These are phyloP conservation scores for Apotomis turbidana DNA, from an alignment of 2,888 invertebrate species.

Conservation along the genomic window DNA sequence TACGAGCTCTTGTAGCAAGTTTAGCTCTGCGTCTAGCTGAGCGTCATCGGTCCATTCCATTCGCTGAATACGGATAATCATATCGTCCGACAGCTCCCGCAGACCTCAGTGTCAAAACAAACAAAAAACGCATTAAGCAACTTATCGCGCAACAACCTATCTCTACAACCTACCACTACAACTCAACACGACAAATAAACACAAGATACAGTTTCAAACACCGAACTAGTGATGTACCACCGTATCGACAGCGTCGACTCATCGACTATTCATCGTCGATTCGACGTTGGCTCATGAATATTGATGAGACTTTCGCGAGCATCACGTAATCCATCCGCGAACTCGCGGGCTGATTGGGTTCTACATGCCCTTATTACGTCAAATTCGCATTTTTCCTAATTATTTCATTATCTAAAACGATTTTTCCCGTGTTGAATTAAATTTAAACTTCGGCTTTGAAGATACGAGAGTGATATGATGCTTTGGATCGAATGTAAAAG, in stretches of 20 bases:
- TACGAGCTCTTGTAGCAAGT: too few relatives aligned
- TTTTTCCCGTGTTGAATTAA: neutral
- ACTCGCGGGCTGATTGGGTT: conserved; percentile 61
- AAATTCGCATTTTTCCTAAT: conserved; percentile 14
- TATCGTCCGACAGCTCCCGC: too few relatives aligned
- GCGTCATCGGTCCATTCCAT: too few relatives aligned
- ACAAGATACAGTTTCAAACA: conserved; percentile 26
- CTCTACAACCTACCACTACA: conserved; percentile 1
- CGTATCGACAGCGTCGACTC: conserved; percentile 53
- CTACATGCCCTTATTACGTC: conserved; percentile 19
- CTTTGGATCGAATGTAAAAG: too few relatives aligned
- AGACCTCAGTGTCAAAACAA: too few relatives aligned
- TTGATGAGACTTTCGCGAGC: conserved; percentile 70
- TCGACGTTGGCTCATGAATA: conserved; percentile 69
- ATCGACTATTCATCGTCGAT: conserved; percentile 72
- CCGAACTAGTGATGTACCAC: conserved; percentile 32
- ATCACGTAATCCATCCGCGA: conserved; percentile 67
- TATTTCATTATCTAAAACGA: neutral
- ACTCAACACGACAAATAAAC: conserved; percentile 13
- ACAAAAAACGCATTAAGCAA: too few relatives aligned
- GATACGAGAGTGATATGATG: too few relatives aligned
- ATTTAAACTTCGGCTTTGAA: neutral
- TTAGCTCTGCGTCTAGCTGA: too few relatives aligned
- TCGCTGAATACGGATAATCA: too few relatives aligned
- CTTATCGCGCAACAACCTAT: too few relatives aligned